Evolutionary conservation across 2,797 vertebrate species (phyloP), one percentile per base, ranked within the genome.

Genomic region (Okamejei kenojei): DNA sequence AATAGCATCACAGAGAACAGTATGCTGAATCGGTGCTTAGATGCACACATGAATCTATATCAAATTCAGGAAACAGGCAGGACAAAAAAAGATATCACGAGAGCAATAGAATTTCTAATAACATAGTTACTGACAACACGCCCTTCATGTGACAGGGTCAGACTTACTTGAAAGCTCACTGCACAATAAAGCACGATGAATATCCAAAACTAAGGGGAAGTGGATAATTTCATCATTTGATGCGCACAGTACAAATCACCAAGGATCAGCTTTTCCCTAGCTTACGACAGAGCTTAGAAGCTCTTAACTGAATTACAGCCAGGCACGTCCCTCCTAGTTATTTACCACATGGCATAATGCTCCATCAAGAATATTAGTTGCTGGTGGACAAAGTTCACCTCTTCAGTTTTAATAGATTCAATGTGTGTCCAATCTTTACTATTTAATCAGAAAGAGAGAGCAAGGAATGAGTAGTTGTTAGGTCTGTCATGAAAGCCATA

Each of bases 331-430:
- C 71, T 58, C 90, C 90, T 71, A 92, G 90, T 92, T 92, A 92
- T 76, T 92, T 76, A 92, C 90, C 90, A 54, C 54, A 92, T 54
- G 71, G 73, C 90, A 92, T 73, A 92, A 92, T 71, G 76, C 90
- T 92, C 90, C 90, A 92, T 92, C 90, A 92, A 92, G 90, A 91
- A 92, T 92, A 73, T 92, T 92, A 76, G 90, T 92, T 74, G 90
- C 71, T 92, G 23, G 38, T 92, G 90, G 73, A 92, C 90, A 92
- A 92, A 92, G 90, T 92, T 92, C 71, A 54, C 71, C 71, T 92
- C 38, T 92, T 35, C 90, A 32, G 68, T 58, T 92, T 92, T 92
- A 92, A 92, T 92, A 76, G 38, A 92, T 76, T 92, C 90, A 92
- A 76, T 92, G 35, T 74, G 71, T 76, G 90, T 76, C 90, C 71